Conservation (phyloP, 53 echinoderm and acorn worm genomes). For the Mesocentrotus franciscanus region DNA sequence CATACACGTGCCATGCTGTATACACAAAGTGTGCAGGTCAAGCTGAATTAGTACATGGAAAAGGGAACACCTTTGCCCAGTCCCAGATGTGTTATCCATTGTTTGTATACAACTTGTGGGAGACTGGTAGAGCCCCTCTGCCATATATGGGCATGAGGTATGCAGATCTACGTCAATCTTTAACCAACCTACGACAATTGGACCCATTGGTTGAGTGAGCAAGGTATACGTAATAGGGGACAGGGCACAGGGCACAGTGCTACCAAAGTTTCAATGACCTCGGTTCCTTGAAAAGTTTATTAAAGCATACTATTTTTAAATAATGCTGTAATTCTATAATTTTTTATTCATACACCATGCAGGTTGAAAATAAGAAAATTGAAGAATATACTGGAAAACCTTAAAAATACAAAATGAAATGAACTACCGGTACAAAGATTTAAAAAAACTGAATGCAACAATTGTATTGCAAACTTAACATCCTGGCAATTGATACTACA, state of each 20-base stretch:
- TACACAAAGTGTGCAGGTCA: neutral
- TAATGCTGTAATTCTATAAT: neutral
- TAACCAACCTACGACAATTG: slow-evolving; percentile 17
- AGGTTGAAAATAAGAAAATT: neutral
- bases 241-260: neutral
- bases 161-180: slow-evolving; percentile 32
- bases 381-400: neutral
- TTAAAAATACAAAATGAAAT: neutral
- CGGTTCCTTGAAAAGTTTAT: neutral
- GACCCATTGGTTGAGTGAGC: slow-evolving; percentile 13
- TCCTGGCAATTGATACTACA: neutral
- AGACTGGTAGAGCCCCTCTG: neutral
- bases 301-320: neutral
- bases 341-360: neutral
- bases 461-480: neutral
- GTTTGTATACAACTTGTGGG: slow-evolving; percentile 32
- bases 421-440: too few species aligned
- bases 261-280: neutral
- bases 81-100: neutral
- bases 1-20: neutral
- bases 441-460: neutral
- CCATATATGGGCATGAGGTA: slow-evolving; percentile 19
- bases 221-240: neutral
- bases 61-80: slow-evolving; percentile 12
- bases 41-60: neutral